These are phyloP conservation scores for Cathartes aura DNA, from an alignment of 2,113 vertebrate species.

Conservation along the genomic window DNA sequence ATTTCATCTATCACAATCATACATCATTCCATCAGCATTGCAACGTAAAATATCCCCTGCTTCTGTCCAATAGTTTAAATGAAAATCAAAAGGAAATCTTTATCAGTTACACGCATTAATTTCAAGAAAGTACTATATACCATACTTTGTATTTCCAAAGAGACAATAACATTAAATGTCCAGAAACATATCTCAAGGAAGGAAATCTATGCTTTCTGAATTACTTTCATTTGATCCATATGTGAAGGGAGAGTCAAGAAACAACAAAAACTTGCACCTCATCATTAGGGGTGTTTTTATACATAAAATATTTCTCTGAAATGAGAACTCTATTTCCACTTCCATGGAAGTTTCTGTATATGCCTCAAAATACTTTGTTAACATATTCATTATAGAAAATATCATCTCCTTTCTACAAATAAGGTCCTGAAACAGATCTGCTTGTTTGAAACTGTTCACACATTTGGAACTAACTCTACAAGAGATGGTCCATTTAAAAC, in stretches of 20 bases:
- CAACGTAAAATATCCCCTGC: background rate
- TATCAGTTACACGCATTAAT: background rate
- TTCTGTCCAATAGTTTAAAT: background rate
- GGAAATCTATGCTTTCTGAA: background rate
- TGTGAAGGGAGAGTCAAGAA: background rate
- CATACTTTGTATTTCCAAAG: background rate
- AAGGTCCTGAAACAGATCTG: background rate
- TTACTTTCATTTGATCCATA: background rate
- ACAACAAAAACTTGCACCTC: background rate
- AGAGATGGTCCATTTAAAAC: background rate
- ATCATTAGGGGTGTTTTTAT: background rate
- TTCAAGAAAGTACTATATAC: background rate
- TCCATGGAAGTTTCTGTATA: background rate
- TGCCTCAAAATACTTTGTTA: background rate
- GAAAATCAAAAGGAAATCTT: background rate
- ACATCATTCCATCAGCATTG: fast-evolving
- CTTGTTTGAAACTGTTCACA: background rate
- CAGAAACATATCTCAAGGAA: background rate
- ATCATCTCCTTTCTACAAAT: background rate
- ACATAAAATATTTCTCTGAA: background rate
- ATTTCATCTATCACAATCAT: background rate
- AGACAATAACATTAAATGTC: background rate
- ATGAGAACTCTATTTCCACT: background rate
- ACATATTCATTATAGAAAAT: background rate
- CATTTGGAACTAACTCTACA: background rate